These are phyloP conservation scores for Scaptomyza flava DNA, from an alignment of 2,888 invertebrate species.

Conservation along the genomic window DNA sequence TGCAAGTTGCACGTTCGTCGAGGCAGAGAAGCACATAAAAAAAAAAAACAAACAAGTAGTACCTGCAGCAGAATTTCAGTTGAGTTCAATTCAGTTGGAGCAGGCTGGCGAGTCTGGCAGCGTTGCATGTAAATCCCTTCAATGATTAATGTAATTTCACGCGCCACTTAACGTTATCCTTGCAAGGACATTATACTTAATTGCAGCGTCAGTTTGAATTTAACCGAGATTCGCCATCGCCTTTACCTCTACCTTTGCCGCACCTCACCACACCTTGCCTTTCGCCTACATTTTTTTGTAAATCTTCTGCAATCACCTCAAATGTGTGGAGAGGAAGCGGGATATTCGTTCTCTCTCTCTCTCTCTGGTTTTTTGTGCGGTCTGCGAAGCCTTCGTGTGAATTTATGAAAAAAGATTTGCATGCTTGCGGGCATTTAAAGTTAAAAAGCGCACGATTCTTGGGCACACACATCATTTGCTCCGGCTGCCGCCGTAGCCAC, in stretches of 20 bases:
- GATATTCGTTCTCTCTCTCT: neutral
- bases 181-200: constrained; percentile 83
- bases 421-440: constrained; percentile 78
- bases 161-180: constrained; percentile 83
- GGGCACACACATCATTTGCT: constrained; percentile 60
- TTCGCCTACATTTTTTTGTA: constrained; percentile 1
- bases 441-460: constrained; percentile 72
- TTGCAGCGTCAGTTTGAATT: constrained; percentile 81
- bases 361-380: constrained; percentile 2
- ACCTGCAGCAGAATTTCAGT: constrained; percentile 10
- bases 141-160: constrained; percentile 84
- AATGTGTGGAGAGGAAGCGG: neutral
- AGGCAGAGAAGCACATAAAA: neutral
- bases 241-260: neutral
- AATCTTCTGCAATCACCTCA: constrained; percentile 18
- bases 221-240: constrained; percentile 59
- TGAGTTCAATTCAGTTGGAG: neutral
- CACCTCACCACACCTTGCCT: neutral
- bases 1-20: constrained; percentile 30
- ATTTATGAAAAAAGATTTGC: constrained; percentile 81
- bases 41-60: neutral
- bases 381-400: constrained; percentile 56
- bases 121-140: constrained; percentile 80
- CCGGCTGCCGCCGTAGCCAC: constrained; percentile 1
- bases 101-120: neutral